Conservation (phyloP, 2,797 vertebrate genomes). For the Limosa lapponica region DNA sequence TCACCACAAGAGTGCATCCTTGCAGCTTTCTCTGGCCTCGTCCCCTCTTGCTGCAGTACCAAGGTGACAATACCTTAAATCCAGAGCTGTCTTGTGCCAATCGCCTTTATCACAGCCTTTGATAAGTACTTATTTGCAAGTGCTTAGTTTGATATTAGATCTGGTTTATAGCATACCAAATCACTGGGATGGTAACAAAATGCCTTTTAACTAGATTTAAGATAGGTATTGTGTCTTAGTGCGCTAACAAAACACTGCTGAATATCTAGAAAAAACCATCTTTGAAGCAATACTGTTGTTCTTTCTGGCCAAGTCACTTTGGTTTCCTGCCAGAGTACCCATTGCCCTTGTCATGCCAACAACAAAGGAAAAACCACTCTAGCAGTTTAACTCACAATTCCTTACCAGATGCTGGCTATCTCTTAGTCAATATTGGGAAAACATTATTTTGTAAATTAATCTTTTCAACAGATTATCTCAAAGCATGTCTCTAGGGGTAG, state of each 20-base stretch:
- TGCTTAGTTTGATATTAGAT: neutral
- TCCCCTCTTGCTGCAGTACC: neutral
- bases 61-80: neutral
- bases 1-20: conserved; percentile 51
- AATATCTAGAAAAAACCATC: neutral
- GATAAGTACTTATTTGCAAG: neutral
- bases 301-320: neutral
- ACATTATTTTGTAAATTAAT: neutral
- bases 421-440: neutral
- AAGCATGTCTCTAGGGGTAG: neutral
- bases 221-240: neutral
- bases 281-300: neutral
- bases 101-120: neutral
- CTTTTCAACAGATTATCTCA: neutral
- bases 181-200: neutral
- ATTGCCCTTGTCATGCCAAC: neutral
- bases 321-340: neutral
- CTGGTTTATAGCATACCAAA: neutral
- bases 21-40: neutral
- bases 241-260: neutral
- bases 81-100: neutral
- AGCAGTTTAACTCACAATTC: neutral
- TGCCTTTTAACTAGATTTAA: neutral
- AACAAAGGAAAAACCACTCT: neutral
- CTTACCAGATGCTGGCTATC: neutral